A percentile compares a stretch with the other conserved stretches of the same genome.
These are phyloP conservation scores for Zenarchopterus dispar DNA, from an alignment of 2,797 vertebrate genomes.

Conservation along the genomic window DNA sequence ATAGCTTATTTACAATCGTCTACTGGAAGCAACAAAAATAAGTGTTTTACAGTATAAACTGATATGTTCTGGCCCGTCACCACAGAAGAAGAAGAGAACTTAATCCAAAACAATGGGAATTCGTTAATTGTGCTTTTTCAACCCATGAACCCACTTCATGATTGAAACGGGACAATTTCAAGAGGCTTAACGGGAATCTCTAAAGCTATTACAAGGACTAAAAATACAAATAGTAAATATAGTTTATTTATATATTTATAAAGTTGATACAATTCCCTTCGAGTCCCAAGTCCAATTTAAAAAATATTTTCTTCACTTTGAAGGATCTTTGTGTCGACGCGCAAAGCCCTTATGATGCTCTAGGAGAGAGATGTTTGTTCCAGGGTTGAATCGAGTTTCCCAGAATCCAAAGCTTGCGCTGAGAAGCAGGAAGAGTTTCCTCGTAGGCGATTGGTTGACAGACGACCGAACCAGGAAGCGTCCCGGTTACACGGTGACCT, in stretches of 20 bases:
- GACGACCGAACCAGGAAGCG: background rate
- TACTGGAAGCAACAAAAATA: constrained; percentile 72
- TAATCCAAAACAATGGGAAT: constrained; percentile 50
- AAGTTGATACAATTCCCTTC: constrained; percentile 69
- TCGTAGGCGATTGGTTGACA: constrained; percentile 53
- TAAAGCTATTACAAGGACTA: constrained; percentile 82
- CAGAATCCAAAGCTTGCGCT: constrained; percentile 73
- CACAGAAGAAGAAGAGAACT: constrained; percentile 59
- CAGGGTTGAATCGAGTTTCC: constrained; percentile 48
- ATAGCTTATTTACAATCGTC: constrained; percentile 83
- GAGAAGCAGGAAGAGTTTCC: constrained; percentile 68
- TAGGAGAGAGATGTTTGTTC: constrained; percentile 66
- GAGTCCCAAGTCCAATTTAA: constrained; percentile 58
- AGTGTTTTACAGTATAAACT: constrained; percentile 64
- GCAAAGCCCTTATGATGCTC: constrained; percentile 81
- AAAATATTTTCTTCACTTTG: constrained; percentile 67
- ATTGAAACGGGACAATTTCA: constrained; percentile 74
- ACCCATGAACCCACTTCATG: constrained; percentile 80
- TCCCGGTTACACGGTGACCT: constrained; percentile 94
- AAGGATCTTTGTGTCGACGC: constrained; percentile 64
- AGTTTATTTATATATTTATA: constrained; percentile 78
- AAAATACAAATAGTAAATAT: constrained; percentile 82
- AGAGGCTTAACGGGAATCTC: constrained; percentile 76
- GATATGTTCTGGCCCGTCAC: constrained; percentile 72
- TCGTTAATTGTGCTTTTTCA: constrained; percentile 85